Conservation (phyloP, 2,113 vertebrate genomes). For the Amblyornis subalaris region DNA sequence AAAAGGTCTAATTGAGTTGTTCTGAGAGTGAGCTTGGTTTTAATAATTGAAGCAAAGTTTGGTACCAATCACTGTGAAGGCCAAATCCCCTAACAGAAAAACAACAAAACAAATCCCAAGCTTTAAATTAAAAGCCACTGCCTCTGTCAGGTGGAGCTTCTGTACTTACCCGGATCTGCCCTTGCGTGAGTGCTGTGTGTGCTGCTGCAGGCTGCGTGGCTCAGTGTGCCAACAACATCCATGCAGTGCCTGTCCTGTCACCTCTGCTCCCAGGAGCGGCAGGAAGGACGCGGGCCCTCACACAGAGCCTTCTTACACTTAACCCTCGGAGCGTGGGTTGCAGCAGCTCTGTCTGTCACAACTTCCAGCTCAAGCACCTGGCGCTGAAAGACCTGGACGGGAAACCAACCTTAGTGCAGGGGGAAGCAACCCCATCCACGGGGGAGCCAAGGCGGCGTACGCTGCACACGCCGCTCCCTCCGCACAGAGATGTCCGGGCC, state of each 20-base stretch:
- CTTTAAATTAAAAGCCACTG: rapidly evolving
- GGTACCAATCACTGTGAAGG: rapidly evolving
- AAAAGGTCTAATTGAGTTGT: not conserved
- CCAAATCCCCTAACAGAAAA: not conserved
- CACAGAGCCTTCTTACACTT: rapidly evolving
- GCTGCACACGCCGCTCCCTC: rapidly evolving
- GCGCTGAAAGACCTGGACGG: not conserved
- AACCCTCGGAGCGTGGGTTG: rapidly evolving
- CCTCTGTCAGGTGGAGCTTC: no score
- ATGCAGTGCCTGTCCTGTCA: rapidly evolving
- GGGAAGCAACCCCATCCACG: rapidly evolving
- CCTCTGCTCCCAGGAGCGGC: rapidly evolving
- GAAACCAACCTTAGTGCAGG: rapidly evolving
- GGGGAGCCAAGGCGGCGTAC: rapidly evolving
- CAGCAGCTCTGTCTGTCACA: rapidly evolving
- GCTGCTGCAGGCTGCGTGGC: not conserved
- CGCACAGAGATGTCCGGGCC: rapidly evolving
- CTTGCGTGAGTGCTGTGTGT: rapidly evolving
- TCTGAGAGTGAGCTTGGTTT: not conserved
- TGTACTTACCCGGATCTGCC: rapidly evolving
- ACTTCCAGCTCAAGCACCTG: no score
- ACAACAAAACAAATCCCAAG: no score
- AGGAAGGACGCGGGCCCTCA: not conserved
- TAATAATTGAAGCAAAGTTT: not conserved
- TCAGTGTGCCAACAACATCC: rapidly evolving